Conservation (phyloP, 2,797 vertebrate species). For the Morelia viridis region DNA sequence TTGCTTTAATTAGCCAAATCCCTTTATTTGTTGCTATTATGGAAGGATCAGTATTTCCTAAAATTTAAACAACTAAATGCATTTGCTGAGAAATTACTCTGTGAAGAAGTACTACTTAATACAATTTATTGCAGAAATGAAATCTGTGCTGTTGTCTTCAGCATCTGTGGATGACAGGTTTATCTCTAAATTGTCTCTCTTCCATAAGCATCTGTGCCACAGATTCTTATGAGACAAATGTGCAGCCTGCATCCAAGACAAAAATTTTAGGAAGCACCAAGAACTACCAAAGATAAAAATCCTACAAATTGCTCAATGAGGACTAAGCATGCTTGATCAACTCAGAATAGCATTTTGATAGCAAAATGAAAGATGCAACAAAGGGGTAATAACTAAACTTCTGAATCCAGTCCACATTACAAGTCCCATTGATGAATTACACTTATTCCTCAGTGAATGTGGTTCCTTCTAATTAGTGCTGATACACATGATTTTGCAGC, state of each 20-base stretch:
- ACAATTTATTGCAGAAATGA: background rate
- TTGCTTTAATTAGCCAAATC: conserved; percentile 1
- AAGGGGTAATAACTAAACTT: background rate
- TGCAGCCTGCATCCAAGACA: background rate
- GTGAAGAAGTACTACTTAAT: background rate
- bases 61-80: background rate
- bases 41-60: background rate
- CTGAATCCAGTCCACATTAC: background rate
- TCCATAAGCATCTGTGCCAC: background rate
- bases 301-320: background rate
- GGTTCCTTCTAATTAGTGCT: background rate
- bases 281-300: background rate
- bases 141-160: background rate
- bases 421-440: background rate
- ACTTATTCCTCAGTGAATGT: background rate
- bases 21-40: conserved; percentile 13
- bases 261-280: background rate
- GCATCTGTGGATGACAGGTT: background rate
- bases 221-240: background rate
- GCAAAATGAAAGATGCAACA: background rate
- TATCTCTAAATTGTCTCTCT: background rate
- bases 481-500: background rate
- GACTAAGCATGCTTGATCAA: background rate
- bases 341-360: background rate
- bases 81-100: background rate